A percentile compares a stretch with the other conserved stretches of the same genome.
Evolutionary conservation across 1,140 invertebrate species (phyloP).

Genomic region (Metaphire vulgaris): DNA sequence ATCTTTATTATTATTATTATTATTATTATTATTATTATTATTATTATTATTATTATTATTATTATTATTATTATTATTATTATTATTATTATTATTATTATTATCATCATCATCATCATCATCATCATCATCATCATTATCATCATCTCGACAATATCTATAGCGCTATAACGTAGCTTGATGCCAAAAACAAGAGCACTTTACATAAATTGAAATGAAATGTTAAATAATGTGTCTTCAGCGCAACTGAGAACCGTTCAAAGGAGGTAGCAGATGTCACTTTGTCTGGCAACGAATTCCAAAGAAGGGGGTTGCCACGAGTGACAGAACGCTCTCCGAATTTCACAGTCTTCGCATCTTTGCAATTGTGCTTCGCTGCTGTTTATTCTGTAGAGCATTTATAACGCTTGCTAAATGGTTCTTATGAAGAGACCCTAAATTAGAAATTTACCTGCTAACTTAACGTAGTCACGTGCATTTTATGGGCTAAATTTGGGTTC

Average conservation of each 20-base stretch:
- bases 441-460: not conserved
- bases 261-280: not conserved
- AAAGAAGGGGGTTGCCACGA: not conserved
- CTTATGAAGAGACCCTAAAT: not conserved
- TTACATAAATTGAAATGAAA: not conserved
- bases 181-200: not conserved
- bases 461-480: not conserved
- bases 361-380: no score
- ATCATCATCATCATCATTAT: not conserved
- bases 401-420: no score
- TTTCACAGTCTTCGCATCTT: no score
- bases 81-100: slow-evolving; percentile 4
- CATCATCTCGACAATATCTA: not conserved
- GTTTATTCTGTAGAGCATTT: no score
- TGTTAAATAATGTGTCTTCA: not conserved
- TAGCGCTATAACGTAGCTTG: not conserved
- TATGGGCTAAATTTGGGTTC: not conserved
- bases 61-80: slow-evolving; percentile 4
- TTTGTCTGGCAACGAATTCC: not conserved
- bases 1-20: not conserved
- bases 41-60: slow-evolving; percentile 4
- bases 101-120: not conserved
- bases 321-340: not conserved
- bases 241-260: not conserved
- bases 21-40: slow-evolving; percentile 4